Evolutionary conservation across 2,113 vertebrate genomes (phyloP).

Genomic region (Hippocampus barbouri): DNA sequence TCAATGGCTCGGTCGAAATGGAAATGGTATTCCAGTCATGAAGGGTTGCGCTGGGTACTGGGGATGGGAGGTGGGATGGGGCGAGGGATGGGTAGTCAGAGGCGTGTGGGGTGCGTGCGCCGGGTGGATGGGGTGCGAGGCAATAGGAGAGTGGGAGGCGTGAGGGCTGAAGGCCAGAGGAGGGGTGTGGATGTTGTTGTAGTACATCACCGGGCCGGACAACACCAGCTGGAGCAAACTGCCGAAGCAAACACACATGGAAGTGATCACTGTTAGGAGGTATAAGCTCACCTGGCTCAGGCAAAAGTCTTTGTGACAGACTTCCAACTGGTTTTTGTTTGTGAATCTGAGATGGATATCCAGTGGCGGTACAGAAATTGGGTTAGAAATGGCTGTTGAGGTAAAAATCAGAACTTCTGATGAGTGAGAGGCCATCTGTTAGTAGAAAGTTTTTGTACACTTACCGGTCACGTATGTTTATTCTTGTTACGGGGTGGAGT

Average conservation of each 20-base stretch:
- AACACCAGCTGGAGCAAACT: constrained; percentile 97
- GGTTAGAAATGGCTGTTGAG: too few species aligned
- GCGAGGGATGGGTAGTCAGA: constrained; percentile 47
- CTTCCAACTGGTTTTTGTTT: too few species aligned
- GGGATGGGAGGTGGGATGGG: constrained; percentile 57
- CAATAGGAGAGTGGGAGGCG: constrained; percentile 66
- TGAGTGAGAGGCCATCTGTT: too few species aligned
- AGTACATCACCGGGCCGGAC: constrained; percentile 89
- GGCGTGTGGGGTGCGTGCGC: constrained; percentile 56
- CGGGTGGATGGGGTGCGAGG: constrained; percentile 69
- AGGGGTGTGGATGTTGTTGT: constrained; percentile 90
- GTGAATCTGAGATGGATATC: too few species aligned
- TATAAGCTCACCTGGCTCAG: background rate
- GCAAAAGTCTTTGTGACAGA: too few species aligned
- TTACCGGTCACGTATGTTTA: too few species aligned
- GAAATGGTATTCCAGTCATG: constrained; percentile 84
- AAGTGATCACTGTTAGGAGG: too few species aligned
- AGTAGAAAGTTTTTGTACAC: too few species aligned
- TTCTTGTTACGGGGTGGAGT: too few species aligned
- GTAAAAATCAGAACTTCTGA: too few species aligned
- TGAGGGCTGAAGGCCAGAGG: constrained; percentile 79
- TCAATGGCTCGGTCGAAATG: constrained; percentile 85
- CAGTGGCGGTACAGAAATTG: too few species aligned
- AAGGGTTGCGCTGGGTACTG: constrained; percentile 75
- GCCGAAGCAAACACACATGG: constrained; percentile 24